Percentiles rank a stretch among this genome's conserved stretches.
Conservation (phyloP, 2,113 vertebrate genomes). For the Cervus canadensis region DNA sequence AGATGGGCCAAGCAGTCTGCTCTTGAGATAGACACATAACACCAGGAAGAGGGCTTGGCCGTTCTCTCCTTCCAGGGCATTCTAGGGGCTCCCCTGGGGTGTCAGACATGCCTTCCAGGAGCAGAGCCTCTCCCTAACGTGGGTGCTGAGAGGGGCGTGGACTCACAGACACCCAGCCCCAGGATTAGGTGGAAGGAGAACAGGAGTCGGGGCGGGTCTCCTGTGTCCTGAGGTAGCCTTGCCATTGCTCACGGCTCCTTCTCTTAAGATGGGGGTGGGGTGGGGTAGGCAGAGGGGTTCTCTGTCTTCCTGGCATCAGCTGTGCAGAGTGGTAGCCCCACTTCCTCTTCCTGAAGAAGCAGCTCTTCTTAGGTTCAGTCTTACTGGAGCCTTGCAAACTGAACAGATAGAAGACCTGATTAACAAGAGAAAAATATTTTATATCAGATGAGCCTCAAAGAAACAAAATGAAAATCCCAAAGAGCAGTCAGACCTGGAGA, state of each 20-base stretch:
- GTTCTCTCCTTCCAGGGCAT: neutral
- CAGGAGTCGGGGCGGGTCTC: fast-evolving
- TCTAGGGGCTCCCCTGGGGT: neutral
- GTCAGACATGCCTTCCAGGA: neutral
- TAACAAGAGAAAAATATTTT: neutral
- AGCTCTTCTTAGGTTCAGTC: neutral
- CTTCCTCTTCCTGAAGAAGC: neutral
- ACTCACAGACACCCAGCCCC: fast-evolving
- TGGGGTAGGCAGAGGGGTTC: neutral
- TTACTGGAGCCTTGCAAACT: neutral
- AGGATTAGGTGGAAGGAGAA: too few relatives aligned
- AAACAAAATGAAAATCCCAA: neutral
- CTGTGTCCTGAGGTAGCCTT: neutral
- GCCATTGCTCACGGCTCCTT: too few relatives aligned
- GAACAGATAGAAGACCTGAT: neutral
- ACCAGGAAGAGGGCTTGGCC: fast-evolving
- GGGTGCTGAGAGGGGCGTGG: neutral
- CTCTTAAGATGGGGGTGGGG: neutral
- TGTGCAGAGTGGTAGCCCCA: neutral
- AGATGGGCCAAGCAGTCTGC: neutral
- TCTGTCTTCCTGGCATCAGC: neutral
- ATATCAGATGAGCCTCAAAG: neutral
- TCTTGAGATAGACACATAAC: fast-evolving
- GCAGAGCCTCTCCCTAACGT: neutral
- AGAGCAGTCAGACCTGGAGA: neutral